Base-by-base conservation (phyloP, 2,113 vertebrate species). In the Notechis scutatus region DNA sequence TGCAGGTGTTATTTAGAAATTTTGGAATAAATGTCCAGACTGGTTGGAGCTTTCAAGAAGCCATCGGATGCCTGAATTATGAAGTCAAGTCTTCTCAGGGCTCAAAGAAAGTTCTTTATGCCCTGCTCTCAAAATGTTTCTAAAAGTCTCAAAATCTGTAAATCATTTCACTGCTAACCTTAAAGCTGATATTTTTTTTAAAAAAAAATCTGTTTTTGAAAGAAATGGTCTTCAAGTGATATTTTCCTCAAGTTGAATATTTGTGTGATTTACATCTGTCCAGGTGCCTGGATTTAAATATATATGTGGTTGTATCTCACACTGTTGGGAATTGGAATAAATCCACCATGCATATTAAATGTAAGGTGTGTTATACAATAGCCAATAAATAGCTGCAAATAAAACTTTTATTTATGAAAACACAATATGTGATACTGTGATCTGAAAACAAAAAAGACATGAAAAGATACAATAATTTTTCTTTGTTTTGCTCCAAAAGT, bases 321-420 rank as follows among this genome's bases (percentile, higher is more conserved):
- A 92, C 45, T 97, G 92, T 95, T 94, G 95, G 93, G 45, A 97
- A 95, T 97, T 95, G 96, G 94, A 96, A 95, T 95, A 96, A 95
- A 92, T 97, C 96, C 95, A 96, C 95, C 95, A 92, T 95, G 94
- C 97, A 94, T 95, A 95, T 96, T 96, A 96, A 97, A 95, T 96
- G 94, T 97, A 96, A 97, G 95, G 89, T 97, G 89, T 97, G 96
- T 97, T 97, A 95, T n/a, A 91, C 95, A 95, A 34, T 74, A 81
- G 74, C 74, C 74, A 81, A 81, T 81, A 81, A 9, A 96, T 96
- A 97, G 93, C 96, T 95, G 95, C 97, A 96, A 96, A 94, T 96
- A 93, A 97, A 96, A 64, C 94, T 59, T 97, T 97, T 97, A 97
- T 98, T 97, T 98, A 97, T 98, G 95, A 94, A 97, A 95, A 93